A percentile compares a stretch with the other conserved stretches of the same genome.
phyloP scores from a whole-genome alignment of 2,888 invertebrate genomes.

The Globia sparganii region DNA sequence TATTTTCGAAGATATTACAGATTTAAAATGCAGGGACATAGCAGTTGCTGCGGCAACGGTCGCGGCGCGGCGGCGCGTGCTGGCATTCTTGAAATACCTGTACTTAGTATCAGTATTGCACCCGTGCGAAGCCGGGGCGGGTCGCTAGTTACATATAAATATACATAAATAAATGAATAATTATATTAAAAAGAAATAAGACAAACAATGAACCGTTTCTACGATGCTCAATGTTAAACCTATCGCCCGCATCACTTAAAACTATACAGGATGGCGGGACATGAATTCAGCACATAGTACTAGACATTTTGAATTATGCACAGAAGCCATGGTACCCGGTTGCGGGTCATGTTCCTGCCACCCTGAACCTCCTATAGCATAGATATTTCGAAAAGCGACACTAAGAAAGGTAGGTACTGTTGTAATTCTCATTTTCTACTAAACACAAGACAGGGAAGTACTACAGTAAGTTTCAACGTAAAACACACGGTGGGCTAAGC shows the following conservation, averaged over 20 bases:
- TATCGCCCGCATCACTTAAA: background rate
- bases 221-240: background rate
- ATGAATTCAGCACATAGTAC: background rate
- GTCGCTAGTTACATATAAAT: too few species aligned
- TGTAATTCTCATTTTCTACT: background rate
- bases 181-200: too few species aligned
- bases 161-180: too few species aligned
- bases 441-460: slow-evolving; percentile 3
- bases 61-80: too few species aligned
- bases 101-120: too few species aligned
- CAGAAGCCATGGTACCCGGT: background rate
- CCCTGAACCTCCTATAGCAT: background rate
- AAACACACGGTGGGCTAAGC: slow-evolving; percentile 21
- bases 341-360: background rate
- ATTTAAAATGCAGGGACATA: too few species aligned
- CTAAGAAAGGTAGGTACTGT: background rate
- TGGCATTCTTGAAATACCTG: too few species aligned
- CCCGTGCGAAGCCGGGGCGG: too few species aligned
- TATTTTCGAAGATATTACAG: too few species aligned
- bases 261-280: too few species aligned
- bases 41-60: too few species aligned
- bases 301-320: background rate
- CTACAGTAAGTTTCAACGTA: slow-evolving; percentile 12
- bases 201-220: background rate
- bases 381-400: background rate